These are phyloP conservation scores for Grammomys dolichurus DNA, from an alignment of 2,113 vertebrate species.

Conservation along the genomic window DNA sequence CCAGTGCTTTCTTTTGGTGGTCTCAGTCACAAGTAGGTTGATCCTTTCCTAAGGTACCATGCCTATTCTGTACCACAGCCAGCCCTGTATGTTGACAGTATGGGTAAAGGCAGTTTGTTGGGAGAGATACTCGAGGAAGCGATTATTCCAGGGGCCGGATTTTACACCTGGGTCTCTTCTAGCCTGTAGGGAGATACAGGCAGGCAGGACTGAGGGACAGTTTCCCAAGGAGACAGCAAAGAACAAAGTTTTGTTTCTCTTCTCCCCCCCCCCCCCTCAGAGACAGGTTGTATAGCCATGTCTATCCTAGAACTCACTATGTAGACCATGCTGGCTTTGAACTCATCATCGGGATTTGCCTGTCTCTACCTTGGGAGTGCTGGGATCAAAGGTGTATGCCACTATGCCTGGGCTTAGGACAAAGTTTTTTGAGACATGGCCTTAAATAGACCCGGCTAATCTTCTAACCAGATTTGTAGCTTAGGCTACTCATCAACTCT, in stretches of 20 bases:
- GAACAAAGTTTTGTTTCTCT: background rate
- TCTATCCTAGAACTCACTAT: background rate
- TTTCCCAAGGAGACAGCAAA: background rate
- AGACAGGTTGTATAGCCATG: background rate
- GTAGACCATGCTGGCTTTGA: background rate
- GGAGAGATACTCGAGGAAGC: background rate
- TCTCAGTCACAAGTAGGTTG: background rate
- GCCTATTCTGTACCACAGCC: background rate
- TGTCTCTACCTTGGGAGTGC: background rate
- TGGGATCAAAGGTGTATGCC: background rate
- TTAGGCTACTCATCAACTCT: background rate
- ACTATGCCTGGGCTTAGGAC: background rate
- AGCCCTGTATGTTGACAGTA: background rate
- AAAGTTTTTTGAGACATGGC: background rate
- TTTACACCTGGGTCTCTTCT: background rate
- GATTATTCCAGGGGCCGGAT: conserved; percentile 40
- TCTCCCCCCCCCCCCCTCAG: no score
- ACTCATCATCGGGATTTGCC: background rate
- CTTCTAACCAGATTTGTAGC: background rate
- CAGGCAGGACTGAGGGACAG: background rate
- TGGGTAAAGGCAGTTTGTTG: background rate
- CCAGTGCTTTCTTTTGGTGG: background rate
- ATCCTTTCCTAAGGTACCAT: background rate
- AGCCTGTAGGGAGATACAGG: background rate
- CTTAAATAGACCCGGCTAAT: background rate